Evolutionary conservation across 2,888 invertebrate species (phyloP).

Genomic region (Eupithecia tripunctaria): DNA sequence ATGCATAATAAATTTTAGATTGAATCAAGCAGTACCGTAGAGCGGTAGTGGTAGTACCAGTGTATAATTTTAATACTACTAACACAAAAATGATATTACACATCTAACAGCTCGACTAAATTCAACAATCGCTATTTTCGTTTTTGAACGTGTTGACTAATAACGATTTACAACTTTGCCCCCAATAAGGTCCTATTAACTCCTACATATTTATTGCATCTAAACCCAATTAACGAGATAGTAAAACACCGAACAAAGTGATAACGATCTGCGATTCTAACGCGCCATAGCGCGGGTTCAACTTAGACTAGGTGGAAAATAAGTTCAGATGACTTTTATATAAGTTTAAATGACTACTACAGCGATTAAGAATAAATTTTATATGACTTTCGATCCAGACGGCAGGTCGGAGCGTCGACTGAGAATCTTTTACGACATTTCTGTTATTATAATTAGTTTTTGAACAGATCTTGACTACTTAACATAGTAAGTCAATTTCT

Average conservation of each 20-base stretch:
- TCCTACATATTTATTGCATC: constrained; percentile 36
- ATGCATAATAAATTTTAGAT: background rate
- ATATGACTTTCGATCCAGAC: constrained; percentile 43
- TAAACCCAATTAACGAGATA: constrained; percentile 37
- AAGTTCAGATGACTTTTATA: constrained; percentile 30
- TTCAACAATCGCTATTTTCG: background rate
- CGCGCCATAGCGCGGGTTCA: constrained; percentile 8
- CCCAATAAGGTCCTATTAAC: constrained; percentile 14
- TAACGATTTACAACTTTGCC: constrained; percentile 37
- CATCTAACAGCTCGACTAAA: background rate
- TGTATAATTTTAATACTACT: too few species aligned
- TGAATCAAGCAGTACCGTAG: background rate
- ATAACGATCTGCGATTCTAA: constrained; percentile 41
- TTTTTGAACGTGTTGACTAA: constrained; percentile 7
- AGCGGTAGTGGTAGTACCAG: too few species aligned
- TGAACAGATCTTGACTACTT: background rate
- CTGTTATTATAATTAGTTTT: constrained; percentile 42
- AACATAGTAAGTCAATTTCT: constrained; percentile 4
- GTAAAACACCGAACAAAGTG: constrained; percentile 44
- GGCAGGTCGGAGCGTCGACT: constrained; percentile 26
- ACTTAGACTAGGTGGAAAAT: constrained; percentile 10
- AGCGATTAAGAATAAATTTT: constrained; percentile 53
- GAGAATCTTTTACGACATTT: constrained; percentile 36
- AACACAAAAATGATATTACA: background rate
- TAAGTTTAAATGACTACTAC: constrained; percentile 47